These are phyloP conservation scores for Galaxea fascicularis DNA, from an alignment of 92 coral and sea anemone genomes.

Conservation along the genomic window DNA sequence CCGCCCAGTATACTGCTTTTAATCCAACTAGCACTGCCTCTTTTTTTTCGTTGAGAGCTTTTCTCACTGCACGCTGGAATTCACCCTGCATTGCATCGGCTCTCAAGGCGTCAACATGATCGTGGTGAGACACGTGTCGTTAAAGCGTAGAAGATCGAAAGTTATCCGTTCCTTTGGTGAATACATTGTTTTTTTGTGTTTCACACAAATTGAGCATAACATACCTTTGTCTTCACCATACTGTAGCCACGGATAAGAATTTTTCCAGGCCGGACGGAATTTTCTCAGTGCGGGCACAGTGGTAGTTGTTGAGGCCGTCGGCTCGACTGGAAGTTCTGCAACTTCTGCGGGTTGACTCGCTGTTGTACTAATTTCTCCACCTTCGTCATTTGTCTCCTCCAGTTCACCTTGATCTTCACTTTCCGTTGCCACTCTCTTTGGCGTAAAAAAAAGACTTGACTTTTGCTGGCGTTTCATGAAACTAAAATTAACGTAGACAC, in stretches of 20 bases:
- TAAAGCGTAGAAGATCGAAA: slow-evolving; percentile 48
- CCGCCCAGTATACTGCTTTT: slow-evolving; percentile 52
- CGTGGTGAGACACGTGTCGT: slow-evolving; percentile 56
- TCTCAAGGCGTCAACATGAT: slow-evolving; percentile 56
- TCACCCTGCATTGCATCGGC: slow-evolving; percentile 56
- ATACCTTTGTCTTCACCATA: slow-evolving; percentile 47
- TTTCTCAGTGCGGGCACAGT: slow-evolving; percentile 60
- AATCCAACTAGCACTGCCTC: slow-evolving; percentile 54
- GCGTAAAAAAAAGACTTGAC: slow-evolving; percentile 41
- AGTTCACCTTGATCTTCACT: slow-evolving; percentile 19
- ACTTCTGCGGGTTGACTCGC: slow-evolving; percentile 27
- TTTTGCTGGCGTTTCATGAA: slow-evolving; percentile 33
- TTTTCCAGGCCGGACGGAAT: slow-evolving; percentile 45
- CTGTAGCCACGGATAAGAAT: slow-evolving; percentile 51
- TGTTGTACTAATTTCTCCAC: slow-evolving; percentile 19
- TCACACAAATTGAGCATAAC: slow-evolving; percentile 58
- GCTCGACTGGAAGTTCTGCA: slow-evolving; percentile 25
- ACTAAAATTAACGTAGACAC: slow-evolving; percentile 22
- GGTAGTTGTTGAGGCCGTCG: slow-evolving; percentile 45
- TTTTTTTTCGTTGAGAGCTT: slow-evolving; percentile 59
- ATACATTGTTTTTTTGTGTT: slow-evolving; percentile 43
- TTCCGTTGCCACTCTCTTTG: slow-evolving; percentile 50
- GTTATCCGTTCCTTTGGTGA: slow-evolving; percentile 53
- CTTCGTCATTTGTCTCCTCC: slow-evolving; percentile 24
- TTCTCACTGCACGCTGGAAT: slow-evolving; percentile 58